Evolutionary conservation across 2,113 vertebrate genomes (phyloP).

Genomic region (Aspidoscelis tigris): DNA sequence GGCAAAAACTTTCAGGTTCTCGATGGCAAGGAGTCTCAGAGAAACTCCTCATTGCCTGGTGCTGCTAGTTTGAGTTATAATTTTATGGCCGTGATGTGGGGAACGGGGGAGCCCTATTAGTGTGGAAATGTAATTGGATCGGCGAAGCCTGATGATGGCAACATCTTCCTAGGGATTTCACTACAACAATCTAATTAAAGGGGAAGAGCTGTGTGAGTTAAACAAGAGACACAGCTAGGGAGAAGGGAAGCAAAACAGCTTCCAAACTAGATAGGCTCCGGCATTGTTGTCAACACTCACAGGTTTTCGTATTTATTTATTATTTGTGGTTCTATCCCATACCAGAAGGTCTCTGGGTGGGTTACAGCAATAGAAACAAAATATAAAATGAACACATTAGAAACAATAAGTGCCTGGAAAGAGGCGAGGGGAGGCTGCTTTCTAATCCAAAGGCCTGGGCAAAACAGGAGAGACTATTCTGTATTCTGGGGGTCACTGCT

Average conservation of each 20-base stretch:
- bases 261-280: background rate
- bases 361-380: too few species aligned
- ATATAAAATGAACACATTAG: too few species aligned
- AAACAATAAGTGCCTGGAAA: too few species aligned
- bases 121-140: conserved; percentile 32
- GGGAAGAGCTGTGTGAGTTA: conserved; percentile 32
- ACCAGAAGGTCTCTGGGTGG: too few species aligned
- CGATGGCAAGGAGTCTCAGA: conserved; percentile 17
- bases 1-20: background rate
- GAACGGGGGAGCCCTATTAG: background rate
- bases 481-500: too few species aligned
- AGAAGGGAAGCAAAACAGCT: background rate
- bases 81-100: background rate
- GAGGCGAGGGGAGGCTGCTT: too few species aligned
- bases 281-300: too few species aligned
- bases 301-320: too few species aligned
- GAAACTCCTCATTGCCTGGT: conserved; percentile 17
- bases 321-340: too few species aligned
- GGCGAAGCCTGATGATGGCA: conserved; percentile 37
- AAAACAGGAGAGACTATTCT: too few species aligned
- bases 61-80: conserved; percentile 16
- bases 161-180: conserved; percentile 41
- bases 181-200: conserved; percentile 39
- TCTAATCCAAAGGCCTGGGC: too few species aligned
- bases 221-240: background rate